Percentiles rank a stretch among this genome's conserved stretches.
These are phyloP conservation scores for Eurosta solidaginis DNA, from an alignment of 1,140 invertebrate genomes.

Conservation along the genomic window DNA sequence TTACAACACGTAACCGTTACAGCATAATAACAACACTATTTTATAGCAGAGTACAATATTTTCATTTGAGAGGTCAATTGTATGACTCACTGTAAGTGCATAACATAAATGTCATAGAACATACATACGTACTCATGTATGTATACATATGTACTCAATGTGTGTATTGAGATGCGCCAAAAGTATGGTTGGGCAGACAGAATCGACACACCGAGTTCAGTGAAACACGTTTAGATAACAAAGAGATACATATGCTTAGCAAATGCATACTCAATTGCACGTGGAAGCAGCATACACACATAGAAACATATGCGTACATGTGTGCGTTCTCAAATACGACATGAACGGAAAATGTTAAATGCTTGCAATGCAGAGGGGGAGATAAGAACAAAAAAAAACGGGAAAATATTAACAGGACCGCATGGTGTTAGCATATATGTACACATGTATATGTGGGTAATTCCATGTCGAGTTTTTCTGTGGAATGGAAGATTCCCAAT, in stretches of 20 bases:
- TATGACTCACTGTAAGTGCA: no score
- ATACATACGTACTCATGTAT: background rate
- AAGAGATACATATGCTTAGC: background rate
- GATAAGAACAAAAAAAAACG: background rate
- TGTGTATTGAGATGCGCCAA: background rate
- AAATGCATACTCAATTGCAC: no score
- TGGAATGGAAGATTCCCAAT: no score
- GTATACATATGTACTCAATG: background rate
- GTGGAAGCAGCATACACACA: no score
- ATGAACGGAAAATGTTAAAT: background rate
- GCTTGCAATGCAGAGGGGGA: background rate
- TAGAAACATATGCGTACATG: background rate
- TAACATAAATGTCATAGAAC: slow-evolving; percentile 20
- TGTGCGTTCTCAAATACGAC: background rate
- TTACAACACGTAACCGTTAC: no score
- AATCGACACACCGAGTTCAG: slow-evolving; percentile 1
- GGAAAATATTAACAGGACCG: slow-evolving; percentile 5
- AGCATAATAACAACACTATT: no score
- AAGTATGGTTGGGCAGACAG: background rate
- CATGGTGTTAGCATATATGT: no score
- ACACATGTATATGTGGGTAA: no score
- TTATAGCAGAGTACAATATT: no score
- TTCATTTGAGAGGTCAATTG: no score
- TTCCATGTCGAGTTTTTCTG: no score
- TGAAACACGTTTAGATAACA: slow-evolving; percentile 21